phyloP scores from a whole-genome alignment of 2,797 vertebrate species.

The Poeciliopsis presidionis region DNA sequence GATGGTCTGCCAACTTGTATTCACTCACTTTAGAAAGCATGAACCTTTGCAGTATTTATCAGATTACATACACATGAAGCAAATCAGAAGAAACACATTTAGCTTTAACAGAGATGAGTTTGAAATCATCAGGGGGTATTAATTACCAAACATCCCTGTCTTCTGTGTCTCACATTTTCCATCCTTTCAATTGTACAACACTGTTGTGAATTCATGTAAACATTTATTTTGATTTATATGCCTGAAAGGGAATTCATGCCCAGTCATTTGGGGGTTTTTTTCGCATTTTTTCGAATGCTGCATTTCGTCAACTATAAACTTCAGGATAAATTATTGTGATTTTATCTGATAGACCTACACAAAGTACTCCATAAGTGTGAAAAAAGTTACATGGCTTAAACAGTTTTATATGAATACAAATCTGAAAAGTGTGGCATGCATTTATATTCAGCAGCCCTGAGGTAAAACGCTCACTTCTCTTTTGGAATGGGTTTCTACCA shows the following conservation, averaged over 20 bases:
- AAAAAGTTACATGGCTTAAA: neutral
- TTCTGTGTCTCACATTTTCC: neutral
- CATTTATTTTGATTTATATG: too few relatives aligned
- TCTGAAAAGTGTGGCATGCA: neutral
- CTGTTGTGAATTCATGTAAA: neutral
- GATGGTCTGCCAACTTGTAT: conserved; percentile 16
- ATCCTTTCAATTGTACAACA: neutral
- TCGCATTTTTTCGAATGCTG: neutral
- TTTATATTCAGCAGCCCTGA: neutral
- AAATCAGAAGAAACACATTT: neutral
- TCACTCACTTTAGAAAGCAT: neutral
- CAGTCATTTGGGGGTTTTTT: neutral
- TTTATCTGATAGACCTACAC: neutral
- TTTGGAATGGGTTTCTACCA: neutral
- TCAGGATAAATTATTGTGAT: neutral
- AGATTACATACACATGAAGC: neutral
- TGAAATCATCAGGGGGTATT: neutral
- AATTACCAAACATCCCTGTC: neutral
- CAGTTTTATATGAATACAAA: neutral
- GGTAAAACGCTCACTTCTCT: neutral
- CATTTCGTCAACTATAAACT: neutral
- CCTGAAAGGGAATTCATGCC: neutral
- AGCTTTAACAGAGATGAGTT: neutral
- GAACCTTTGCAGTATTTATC: neutral
- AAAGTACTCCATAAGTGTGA: neutral